These are phyloP conservation scores for Arrhopalites spinosus DNA, from an alignment of 2,888 invertebrate species.

Conservation along the genomic window DNA sequence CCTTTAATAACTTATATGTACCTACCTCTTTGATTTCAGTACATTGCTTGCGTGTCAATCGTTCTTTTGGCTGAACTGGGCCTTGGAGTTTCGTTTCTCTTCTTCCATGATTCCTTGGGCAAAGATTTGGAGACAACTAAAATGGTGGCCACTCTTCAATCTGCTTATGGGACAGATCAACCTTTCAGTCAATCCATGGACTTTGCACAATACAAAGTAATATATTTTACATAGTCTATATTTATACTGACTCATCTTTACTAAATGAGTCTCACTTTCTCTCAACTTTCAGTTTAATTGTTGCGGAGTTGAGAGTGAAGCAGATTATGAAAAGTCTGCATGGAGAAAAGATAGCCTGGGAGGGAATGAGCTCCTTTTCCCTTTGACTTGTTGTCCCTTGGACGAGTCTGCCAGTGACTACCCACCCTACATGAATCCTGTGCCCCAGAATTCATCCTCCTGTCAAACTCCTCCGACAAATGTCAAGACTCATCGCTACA, in stretches of 20 bases:
- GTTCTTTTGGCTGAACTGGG: slow-evolving; percentile 53
- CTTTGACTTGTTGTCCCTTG: slow-evolving; percentile 55
- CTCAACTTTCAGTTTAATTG: slow-evolving; percentile 52
- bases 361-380: slow-evolving; percentile 48
- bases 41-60: slow-evolving; percentile 52
- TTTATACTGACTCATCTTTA: neutral
- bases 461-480: slow-evolving; percentile 46
- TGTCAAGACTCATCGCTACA: slow-evolving; percentile 45
- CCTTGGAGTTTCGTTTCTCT: slow-evolving; percentile 52
- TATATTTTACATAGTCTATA: neutral
- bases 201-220: slow-evolving; percentile 53
- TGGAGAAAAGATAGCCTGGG: slow-evolving; percentile 52
- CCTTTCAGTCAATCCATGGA: slow-evolving; percentile 54
- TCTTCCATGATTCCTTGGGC: slow-evolving; percentile 52
- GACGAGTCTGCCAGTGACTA: slow-evolving; percentile 49
- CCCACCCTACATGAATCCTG: slow-evolving; percentile 54
- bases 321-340: slow-evolving; percentile 53
- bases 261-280: neutral
- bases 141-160: slow-evolving; percentile 48
- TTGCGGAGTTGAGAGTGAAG: slow-evolving; percentile 53
- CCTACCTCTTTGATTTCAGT: no score
- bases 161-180: slow-evolving; percentile 52
- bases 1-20: no score
- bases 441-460: slow-evolving; percentile 48
- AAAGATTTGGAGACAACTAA: slow-evolving; percentile 52